phyloP scores from a whole-genome alignment of 64 coral and sea anemone species.

The Orbicella faveolata region DNA sequence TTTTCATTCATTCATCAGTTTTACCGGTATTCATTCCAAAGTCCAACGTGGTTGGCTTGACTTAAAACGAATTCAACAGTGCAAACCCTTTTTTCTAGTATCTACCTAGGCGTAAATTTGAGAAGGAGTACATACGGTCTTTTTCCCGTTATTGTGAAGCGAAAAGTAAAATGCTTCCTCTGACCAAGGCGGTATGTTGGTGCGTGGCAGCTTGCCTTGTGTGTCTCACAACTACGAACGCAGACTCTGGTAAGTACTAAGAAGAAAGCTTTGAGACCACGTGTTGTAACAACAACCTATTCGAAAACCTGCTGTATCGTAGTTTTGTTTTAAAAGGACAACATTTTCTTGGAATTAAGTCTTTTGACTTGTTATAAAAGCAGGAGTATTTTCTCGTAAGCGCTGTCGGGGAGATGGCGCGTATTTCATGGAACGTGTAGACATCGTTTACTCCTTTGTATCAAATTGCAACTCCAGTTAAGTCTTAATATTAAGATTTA shows the following conservation, averaged over 20 bases:
- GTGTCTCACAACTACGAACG: background rate
- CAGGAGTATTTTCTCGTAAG: conserved; percentile 3
- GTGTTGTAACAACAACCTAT: background rate
- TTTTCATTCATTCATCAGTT: conserved; percentile 29
- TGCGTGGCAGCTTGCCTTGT: background rate
- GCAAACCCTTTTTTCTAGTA: background rate
- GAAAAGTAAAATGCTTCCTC: background rate
- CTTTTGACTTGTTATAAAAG: background rate
- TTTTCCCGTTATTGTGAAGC: no score
- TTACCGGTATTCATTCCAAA: background rate
- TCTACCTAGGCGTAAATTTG: background rate
- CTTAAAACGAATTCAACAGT: background rate
- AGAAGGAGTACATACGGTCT: background rate
- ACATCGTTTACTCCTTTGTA: background rate
- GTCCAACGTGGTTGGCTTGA: background rate
- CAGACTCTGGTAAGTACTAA: background rate
- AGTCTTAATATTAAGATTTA: background rate
- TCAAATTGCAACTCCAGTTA: background rate
- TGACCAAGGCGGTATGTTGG: background rate
- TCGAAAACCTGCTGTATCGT: background rate
- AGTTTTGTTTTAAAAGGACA: background rate
- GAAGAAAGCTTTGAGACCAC: background rate
- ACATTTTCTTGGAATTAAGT: background rate
- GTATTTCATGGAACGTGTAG: background rate
- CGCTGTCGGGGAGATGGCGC: background rate